Evolutionary conservation across 2,113 vertebrate genomes (phyloP).

Genomic region (Salvelinus sp.): DNA sequence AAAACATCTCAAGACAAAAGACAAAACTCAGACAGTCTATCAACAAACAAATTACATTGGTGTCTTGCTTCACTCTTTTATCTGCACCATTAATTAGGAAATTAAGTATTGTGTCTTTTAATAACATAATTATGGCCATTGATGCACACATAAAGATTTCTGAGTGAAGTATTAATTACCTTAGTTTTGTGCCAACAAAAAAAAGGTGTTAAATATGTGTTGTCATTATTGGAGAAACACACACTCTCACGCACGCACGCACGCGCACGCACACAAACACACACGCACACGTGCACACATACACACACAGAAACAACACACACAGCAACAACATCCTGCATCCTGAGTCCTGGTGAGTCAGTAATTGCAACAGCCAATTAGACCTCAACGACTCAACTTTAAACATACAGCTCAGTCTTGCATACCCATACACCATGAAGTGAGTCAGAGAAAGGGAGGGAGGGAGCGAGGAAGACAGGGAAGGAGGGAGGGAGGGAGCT

Average conservation of each 20-base stretch:
- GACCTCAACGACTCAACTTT: constrained; percentile 4
- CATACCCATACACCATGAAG: constrained; percentile 32
- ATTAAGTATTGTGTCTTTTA: neutral
- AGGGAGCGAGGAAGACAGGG: constrained; percentile 27
- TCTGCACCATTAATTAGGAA: too few relatives aligned
- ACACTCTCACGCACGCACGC: too few relatives aligned
- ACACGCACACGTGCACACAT: neutral
- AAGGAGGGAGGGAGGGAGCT: constrained; percentile 11
- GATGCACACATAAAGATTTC: neutral
- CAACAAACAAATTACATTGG: neutral
- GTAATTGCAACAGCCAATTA: constrained; percentile 57
- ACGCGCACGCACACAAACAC: too few relatives aligned
- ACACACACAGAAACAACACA: neutral
- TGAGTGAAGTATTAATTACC: neutral
- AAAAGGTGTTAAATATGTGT: constrained; percentile 13
- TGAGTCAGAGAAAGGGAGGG: constrained; percentile 33
- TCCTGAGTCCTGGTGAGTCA: constrained; percentile 49
- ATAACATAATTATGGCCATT: neutral
- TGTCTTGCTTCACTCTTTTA: neutral
- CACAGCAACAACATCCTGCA: constrained; percentile 42
- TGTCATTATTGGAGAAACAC: neutral
- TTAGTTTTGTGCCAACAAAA: neutral
- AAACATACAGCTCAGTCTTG: constrained; percentile 8
- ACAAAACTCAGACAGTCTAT: neutral
- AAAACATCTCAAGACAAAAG: neutral